Evolutionary conservation across 2,888 invertebrate genomes (phyloP), one percentile per base, ranked within the genome.

Genomic region (Drosophila percnosoma): DNA sequence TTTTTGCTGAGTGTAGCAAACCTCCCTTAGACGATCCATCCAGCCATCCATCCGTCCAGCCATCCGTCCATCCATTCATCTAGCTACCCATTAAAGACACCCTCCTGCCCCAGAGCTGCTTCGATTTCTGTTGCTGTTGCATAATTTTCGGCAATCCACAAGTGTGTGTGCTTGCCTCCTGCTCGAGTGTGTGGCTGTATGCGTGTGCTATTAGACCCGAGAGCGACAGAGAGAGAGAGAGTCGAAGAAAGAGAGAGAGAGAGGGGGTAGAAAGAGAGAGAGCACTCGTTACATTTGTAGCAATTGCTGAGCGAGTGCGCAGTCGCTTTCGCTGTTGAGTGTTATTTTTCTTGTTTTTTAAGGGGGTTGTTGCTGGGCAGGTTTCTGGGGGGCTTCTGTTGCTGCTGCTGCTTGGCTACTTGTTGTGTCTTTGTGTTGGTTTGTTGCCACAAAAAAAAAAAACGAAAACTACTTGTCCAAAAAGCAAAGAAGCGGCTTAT

Each of bases 141-240:
- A 86, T 86, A 86, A 86, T 86, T 86, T 83, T 86, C 83, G 84
- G 83, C 90, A 91, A 90, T 91, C 91, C 91, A 91, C 91, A 91
- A 91, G 91, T 91, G 91, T 91, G 91, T 91, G 91, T 91, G 84
- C 88, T 80, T 53, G 81, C 80, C 76, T 74, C 82, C 82, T 81
- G 57, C 80, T 59, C n/a, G 74, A 75, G 73, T 67, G 70, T 64
- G 78, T 68, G 62, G 36, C 13, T 65, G 72, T 74, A 48, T 67
- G 70, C 45, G 70, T 65, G 72, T 61, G 59, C 61, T 38, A 11
- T 54, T n/a, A 24, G 10, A 53, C 15, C 31, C 15, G 8, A 52
- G 8, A 34, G 15, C 24, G 34, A 21, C 8, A 34, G 33, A n/a
- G 5, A 11, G 18, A 34, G 58, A n/a, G 6, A 13, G 13, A 15